These are phyloP conservation scores for Bursaphelenchus okinawaensis DNA, from an alignment of 2,888 invertebrate species.

Conservation along the genomic window DNA sequence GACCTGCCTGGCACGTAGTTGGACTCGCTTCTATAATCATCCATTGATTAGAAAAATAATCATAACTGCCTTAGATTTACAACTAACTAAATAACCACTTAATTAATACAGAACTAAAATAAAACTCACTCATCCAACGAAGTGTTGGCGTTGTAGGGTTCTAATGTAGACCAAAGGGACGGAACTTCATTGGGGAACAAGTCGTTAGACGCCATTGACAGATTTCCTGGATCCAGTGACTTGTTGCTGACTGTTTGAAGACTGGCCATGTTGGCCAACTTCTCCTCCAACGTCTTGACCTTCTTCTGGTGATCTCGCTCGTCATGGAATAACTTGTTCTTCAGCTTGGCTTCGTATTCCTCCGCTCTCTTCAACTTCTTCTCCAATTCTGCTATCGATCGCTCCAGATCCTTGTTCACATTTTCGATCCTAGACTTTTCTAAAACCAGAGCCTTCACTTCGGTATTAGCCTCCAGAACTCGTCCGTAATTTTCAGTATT, in stretches of 20 bases:
- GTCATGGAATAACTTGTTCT: conserved; percentile 10
- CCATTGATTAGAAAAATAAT: neutral
- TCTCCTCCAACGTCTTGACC: conserved; percentile 7
- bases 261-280: neutral
- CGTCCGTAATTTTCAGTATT: neutral
- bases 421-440: neutral
- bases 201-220: conserved; percentile 2
- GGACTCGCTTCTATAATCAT: neutral
- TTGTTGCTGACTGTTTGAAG: conserved; percentile 4
- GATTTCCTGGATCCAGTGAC: neutral
- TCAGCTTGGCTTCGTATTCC: conserved; percentile 2
- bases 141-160: neutral
- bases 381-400: neutral
- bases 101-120: neutral
- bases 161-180: conserved; percentile 8
- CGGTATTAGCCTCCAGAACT: neutral
- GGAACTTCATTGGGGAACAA: conserved; percentile 1
- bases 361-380: conserved; percentile 3
- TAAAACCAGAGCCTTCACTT: neutral
- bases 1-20: neutral
- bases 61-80: no score
- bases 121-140: conserved; percentile 8
- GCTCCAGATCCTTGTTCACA: neutral
- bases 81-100: no score
- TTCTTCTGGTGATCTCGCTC: neutral